Evolutionary conservation across 92 coral and sea anemone genomes (phyloP).

Genomic region (Blastomussa wellsi): DNA sequence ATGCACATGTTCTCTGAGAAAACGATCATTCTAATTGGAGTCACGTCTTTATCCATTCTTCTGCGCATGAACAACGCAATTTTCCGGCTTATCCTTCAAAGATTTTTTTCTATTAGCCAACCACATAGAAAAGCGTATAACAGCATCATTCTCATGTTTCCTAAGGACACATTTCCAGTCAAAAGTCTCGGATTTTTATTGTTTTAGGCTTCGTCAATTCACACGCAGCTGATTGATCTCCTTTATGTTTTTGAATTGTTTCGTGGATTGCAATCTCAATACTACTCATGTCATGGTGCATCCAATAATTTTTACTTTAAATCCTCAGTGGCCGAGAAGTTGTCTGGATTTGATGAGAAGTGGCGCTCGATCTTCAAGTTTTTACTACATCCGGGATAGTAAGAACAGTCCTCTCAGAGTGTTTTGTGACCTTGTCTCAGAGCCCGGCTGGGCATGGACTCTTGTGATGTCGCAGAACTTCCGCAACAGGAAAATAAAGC

Average conservation of each 20-base stretch:
- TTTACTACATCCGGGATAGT: conserved; percentile 49
- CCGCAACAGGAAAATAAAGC: conserved; percentile 20
- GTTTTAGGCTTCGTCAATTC: too few species aligned
- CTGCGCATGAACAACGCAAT: too few species aligned
- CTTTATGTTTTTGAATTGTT: neutral
- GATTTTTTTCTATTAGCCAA: too few species aligned
- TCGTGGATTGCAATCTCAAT: neutral
- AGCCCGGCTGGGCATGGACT: conserved; percentile 69
- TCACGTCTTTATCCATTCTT: too few species aligned
- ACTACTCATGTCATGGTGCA: neutral
- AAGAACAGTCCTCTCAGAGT: conserved; percentile 16
- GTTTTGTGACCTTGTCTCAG: conserved; percentile 61
- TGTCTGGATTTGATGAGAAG: conserved; percentile 53
- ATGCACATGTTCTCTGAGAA: too few species aligned
- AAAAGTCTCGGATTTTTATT: too few species aligned
- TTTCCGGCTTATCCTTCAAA: too few species aligned
- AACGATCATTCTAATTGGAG: too few species aligned
- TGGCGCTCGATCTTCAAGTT: conserved; percentile 24
- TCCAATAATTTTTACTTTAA: neutral
- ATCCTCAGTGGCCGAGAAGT: conserved; percentile 40
- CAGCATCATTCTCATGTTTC: too few species aligned
- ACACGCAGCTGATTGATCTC: too few species aligned
- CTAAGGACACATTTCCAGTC: too few species aligned
- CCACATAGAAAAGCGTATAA: too few species aligned
- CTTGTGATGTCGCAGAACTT: conserved; percentile 60